phyloP scores from a whole-genome alignment of 2,113 vertebrate genomes.

The Equus quagga region DNA sequence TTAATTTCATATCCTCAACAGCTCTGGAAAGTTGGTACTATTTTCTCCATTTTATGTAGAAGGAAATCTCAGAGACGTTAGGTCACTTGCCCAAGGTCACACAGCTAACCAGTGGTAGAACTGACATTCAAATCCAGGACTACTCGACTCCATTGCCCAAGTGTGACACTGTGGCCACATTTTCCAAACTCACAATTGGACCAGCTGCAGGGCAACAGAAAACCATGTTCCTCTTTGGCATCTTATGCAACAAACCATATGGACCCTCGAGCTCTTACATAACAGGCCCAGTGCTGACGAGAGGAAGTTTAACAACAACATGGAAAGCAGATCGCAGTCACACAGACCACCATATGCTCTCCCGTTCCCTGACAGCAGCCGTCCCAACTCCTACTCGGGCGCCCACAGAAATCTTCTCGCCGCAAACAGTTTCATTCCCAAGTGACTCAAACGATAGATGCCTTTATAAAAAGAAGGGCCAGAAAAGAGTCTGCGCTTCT shows the following conservation, averaged over 20 bases:
- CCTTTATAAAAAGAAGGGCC: conserved; percentile 62
- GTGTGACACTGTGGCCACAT: not conserved
- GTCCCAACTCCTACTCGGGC: conserved; percentile 63
- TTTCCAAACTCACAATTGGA: conserved; percentile 59
- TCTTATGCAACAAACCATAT: conserved; percentile 83
- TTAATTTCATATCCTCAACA: not conserved
- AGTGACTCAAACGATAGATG: conserved; percentile 68
- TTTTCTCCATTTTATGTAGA: not conserved
- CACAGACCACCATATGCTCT: conserved; percentile 82
- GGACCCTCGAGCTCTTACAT: conserved; percentile 79
- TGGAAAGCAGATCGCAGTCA: conserved; percentile 78
- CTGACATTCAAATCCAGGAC: not conserved
- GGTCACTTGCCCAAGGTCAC: not conserved
- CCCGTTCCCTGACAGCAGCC: conserved; percentile 76
- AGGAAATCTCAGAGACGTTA: not conserved
- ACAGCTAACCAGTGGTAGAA: not conserved
- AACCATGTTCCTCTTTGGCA: conserved; percentile 50
- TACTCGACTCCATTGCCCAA: not conserved
- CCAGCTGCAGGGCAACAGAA: conserved; percentile 41
- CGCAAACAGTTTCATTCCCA: conserved; percentile 77
- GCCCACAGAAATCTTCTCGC: conserved; percentile 76
- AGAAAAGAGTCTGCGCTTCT: not conserved
- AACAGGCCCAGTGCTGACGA: conserved; percentile 69
- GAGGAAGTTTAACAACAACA: conserved; percentile 84
- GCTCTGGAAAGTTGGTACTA: not conserved